phyloP scores from a whole-genome alignment of 2,797 vertebrate species.

The Leucoraja ocellata region DNA sequence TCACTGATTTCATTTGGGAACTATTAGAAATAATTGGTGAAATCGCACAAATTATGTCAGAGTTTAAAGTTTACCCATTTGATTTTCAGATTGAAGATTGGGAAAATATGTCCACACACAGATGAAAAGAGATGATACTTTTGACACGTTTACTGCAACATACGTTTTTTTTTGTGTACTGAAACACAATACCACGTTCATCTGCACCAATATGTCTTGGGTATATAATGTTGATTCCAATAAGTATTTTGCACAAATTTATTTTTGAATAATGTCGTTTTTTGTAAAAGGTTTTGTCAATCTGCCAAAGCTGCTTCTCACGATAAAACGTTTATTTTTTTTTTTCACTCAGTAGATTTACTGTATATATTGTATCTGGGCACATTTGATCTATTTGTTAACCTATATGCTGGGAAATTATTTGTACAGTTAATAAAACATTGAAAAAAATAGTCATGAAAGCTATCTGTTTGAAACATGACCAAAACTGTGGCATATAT shows the following conservation, averaged over 20 bases:
- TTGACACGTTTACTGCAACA: background rate
- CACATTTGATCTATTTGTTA: background rate
- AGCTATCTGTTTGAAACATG: background rate
- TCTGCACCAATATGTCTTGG: background rate
- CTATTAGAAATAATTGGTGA: background rate
- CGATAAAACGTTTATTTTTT: background rate
- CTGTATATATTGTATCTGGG: constrained; percentile 3
- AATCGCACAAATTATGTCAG: background rate
- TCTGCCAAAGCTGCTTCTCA: constrained; percentile 3
- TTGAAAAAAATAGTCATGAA: background rate
- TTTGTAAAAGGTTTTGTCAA: background rate
- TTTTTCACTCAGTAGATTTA: background rate
- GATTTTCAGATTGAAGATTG: constrained; percentile 25
- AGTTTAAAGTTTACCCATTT: background rate
- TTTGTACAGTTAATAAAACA: background rate
- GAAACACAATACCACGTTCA: background rate
- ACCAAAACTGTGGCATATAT: background rate
- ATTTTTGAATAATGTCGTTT: constrained; percentile 13
- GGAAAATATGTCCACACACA: too few relatives aligned
- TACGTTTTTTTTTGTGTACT: background rate
- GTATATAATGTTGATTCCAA: background rate
- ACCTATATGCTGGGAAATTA: background rate
- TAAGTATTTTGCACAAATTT: constrained; percentile 22
- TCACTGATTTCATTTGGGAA: background rate
- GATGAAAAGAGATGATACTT: background rate